Evolutionary conservation across 2,113 vertebrate species (phyloP), one percentile per base, ranked within the genome.

Genomic region (Castor canadensis): DNA sequence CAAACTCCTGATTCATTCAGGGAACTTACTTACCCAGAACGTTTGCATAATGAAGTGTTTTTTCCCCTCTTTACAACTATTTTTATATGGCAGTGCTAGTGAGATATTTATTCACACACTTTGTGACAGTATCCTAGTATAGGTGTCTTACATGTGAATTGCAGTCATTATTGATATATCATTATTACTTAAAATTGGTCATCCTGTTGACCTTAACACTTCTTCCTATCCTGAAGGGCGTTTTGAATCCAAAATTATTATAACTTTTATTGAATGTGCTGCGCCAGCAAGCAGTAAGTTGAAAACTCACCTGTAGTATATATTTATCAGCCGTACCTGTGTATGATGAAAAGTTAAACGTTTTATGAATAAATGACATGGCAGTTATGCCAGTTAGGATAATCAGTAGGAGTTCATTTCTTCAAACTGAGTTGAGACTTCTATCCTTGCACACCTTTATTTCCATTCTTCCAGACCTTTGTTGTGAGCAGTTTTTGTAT

Each of bases 201-300:
- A 86, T 6, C 75, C 6, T 96, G n/a, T 32, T 85, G 58, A 38
- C 72, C 40, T 93, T 95, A 84, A 69, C 1, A 3, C 15, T 82
- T 5, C 52, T 3, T 77, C 72, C 73, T 84, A n/a, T 69, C 35
- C 38, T 73, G n/a, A 86, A 32, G 89, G 89, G 2, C 89, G 52
- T 87, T 87, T 89, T 76, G 54, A 89, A 35, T 84, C 88, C 35
- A 77, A 91, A 87, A 47, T 71, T 86, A 32, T 75, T 93, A 19
- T 24, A 76, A 47, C 80, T 93, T 81, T 66, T 28, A 2, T 80
- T 85, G n/a, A 77, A 30, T 89, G 24, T 91, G 58, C 16, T 81
- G 45, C 85, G 13, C 10, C 62, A 32, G 1, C 81, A 60, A 26
- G 22, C 62, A 93, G 91, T 76, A 64, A 89, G 43, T 72, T 96